Evolutionary conservation across 1,140 invertebrate species (phyloP).

Genomic region (Agraylea sexmaculata): DNA sequence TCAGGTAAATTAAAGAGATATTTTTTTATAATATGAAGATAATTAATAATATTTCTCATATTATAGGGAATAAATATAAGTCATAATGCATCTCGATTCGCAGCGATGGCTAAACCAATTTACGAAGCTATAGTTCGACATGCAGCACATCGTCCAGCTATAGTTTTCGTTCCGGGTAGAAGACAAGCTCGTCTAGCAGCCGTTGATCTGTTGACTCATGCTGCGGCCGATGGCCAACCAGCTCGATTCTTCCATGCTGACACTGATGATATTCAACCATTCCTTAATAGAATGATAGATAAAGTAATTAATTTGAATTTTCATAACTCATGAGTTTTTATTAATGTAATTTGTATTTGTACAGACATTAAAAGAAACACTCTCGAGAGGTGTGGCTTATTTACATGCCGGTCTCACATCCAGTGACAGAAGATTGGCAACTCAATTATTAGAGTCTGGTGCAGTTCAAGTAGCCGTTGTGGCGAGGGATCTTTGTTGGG

Average conservation of each 20-base stretch:
- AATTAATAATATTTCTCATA: no score
- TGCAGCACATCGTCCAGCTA: slow-evolving; percentile 77
- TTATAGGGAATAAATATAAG: slow-evolving; percentile 89
- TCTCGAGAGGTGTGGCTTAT: slow-evolving; percentile 91
- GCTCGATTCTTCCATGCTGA: slow-evolving; percentile 81
- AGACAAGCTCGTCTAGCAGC: slow-evolving; percentile 90
- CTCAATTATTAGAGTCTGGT: slow-evolving; percentile 85
- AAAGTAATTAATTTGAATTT: slow-evolving; percentile 48
- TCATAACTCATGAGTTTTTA: slow-evolving; percentile 6
- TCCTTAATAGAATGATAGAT: slow-evolving; percentile 76
- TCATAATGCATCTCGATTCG: slow-evolving; percentile 87
- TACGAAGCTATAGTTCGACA: slow-evolving; percentile 89
- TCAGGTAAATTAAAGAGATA: slow-evolving; percentile 48
- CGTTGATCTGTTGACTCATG: slow-evolving; percentile 88
- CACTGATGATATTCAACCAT: slow-evolving; percentile 76
- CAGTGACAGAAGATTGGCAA: slow-evolving; percentile 77
- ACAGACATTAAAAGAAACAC: slow-evolving; percentile 68
- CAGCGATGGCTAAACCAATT: slow-evolving; percentile 95
- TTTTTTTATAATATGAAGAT: no score
- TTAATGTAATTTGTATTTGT: slow-evolving; percentile 19
- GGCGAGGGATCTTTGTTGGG: slow-evolving; percentile 86
- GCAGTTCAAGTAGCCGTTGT: slow-evolving; percentile 91
- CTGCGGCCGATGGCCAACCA: slow-evolving; percentile 75
- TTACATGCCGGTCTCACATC: slow-evolving; percentile 86
- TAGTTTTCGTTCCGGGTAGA: slow-evolving; percentile 94